phyloP scores from a whole-genome alignment of 2,888 invertebrate genomes.

The Rotaria macrura region DNA sequence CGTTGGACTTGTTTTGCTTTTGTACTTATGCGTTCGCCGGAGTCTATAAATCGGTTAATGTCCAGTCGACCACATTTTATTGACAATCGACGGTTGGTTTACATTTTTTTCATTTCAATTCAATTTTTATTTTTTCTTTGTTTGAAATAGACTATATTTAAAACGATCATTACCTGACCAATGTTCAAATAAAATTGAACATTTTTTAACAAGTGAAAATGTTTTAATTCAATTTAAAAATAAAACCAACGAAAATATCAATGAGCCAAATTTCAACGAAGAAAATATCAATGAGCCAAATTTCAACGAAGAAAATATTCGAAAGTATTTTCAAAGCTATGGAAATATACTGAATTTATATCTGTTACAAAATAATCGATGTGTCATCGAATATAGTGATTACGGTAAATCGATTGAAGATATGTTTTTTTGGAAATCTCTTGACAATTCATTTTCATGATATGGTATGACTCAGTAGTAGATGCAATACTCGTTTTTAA shows the following conservation, averaged over 20 bases:
- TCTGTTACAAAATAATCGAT: not conserved
- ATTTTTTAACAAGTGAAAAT: not conserved
- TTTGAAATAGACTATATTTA: not conserved
- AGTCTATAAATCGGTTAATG: not conserved
- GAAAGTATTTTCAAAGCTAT: slow-evolving; percentile 6
- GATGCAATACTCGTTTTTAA: too few species aligned
- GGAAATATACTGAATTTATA: not conserved
- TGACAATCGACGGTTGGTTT: not conserved
- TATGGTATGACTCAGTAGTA: too few species aligned
- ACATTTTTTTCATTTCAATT: not conserved
- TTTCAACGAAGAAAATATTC: slow-evolving; percentile 17
- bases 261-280: not conserved
- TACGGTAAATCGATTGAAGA: not conserved
- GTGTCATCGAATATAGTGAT: not conserved
- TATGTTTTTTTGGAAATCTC: not conserved
- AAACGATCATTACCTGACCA: not conserved
- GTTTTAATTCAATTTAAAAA: not conserved
- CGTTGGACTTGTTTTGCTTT: not conserved
- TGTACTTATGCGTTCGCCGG: not conserved
- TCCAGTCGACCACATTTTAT: not conserved
- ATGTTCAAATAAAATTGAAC: slow-evolving; percentile 11
- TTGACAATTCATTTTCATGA: not conserved
- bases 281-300: not conserved
- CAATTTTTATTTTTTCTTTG: not conserved
- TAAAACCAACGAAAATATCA: not conserved